Percentiles rank a stretch among this genome's conserved stretches.
Conservation (phyloP, 2,797 vertebrate genomes). For the Silurus lanzhouensis region DNA sequence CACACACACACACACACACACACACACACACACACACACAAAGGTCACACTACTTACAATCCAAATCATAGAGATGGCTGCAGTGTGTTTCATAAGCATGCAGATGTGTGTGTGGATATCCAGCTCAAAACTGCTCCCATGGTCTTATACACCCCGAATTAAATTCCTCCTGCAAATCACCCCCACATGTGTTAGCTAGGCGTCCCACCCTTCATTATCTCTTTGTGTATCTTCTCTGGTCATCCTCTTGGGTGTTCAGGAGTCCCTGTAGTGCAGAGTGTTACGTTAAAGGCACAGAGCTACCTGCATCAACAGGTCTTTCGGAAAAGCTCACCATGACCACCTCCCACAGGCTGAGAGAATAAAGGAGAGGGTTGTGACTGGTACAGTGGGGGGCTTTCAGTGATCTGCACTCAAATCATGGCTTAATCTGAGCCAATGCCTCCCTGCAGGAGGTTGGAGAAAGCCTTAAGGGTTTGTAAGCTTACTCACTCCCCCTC, state of each 20-base stretch:
- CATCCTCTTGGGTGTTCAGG: constrained; percentile 11
- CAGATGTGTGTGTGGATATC: constrained; percentile 56
- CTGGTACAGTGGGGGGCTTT: neutral
- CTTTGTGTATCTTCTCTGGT: constrained; percentile 52
- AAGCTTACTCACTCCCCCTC: neutral
- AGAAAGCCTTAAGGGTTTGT: neutral
- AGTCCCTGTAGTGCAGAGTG: constrained; percentile 12
- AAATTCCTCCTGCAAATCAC: neutral
- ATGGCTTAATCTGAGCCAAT: constrained; percentile 16
- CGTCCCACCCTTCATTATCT: constrained; percentile 7
- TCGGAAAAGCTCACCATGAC: constrained; percentile 2
- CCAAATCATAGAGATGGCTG: constrained; percentile 44
- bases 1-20: neutral
- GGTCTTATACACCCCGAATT: neutral
- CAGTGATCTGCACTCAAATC: neutral
- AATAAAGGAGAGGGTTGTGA: constrained; percentile 13
- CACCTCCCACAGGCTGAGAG: constrained; percentile 15
- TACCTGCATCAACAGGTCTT: constrained; percentile 33
- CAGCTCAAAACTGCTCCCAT: constrained; percentile 71
- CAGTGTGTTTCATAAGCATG: constrained; percentile 55
- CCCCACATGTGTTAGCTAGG: neutral
- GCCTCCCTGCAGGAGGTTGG: neutral
- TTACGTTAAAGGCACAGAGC: constrained; percentile 47
- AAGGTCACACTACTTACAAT: constrained; percentile 61
- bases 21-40: neutral